Conservation (phyloP, 1,140 invertebrate genomes). For the Nebria ingens region DNA sequence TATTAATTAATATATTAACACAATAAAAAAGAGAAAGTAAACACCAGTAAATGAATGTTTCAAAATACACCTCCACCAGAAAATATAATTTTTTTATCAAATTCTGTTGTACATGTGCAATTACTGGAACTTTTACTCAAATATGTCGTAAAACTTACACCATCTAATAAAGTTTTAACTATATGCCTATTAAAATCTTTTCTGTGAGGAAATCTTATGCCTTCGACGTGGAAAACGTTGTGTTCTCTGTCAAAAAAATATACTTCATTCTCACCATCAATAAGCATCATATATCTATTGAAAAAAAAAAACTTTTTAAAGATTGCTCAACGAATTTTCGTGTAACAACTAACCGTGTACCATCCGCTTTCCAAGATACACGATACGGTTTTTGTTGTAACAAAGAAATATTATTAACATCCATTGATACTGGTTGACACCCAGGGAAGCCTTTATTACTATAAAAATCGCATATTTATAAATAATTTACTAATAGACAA, state of each 20-base stretch:
- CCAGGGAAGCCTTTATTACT: constrained; percentile 80
- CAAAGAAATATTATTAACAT: constrained; percentile 65
- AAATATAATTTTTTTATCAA: background rate
- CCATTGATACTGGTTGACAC: constrained; percentile 95
- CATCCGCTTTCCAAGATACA: constrained; percentile 99
- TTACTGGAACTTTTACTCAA: background rate
- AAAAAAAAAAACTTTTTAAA: constrained; percentile 1
- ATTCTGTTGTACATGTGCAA: too few relatives aligned
- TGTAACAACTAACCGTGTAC: constrained; percentile 57
- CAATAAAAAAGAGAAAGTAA: background rate
- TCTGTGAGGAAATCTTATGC: constrained; percentile 66
- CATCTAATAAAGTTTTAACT: constrained; percentile 82
- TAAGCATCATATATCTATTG: constrained; percentile 90
- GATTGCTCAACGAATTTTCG: background rate
- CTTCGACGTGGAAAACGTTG: constrained; percentile 79
- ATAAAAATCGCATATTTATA: constrained; percentile 15
- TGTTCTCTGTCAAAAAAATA: constrained; percentile 96
- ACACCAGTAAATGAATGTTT: background rate
- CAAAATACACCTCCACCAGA: background rate
- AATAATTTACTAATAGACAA: too few relatives aligned
- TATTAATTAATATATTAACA: constrained; percentile 9
- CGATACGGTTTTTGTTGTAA: constrained; percentile 75
- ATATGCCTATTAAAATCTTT: constrained; percentile 63
- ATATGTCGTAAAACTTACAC: constrained; percentile 59
- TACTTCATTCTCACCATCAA: constrained; percentile 71